These are phyloP conservation scores for Apomyelois bistriatella DNA, from an alignment of 2,888 invertebrate genomes.

Conservation along the genomic window DNA sequence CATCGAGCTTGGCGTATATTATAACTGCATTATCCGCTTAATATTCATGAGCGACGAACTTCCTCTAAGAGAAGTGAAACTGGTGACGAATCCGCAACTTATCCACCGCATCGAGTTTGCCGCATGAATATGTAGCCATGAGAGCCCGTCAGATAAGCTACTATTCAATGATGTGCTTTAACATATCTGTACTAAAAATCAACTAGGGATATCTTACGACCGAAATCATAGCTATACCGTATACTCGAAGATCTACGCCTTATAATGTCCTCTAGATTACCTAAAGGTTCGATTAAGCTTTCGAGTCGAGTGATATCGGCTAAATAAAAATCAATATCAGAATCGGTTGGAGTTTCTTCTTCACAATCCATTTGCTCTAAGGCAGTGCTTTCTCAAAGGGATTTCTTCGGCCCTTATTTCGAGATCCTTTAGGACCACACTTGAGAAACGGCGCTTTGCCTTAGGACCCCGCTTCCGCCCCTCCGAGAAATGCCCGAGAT, in stretches of 20 bases:
- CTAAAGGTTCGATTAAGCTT: conserved; percentile 44
- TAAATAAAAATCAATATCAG: conserved; percentile 77
- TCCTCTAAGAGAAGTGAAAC: conserved; percentile 52
- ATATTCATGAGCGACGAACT: conserved; percentile 70
- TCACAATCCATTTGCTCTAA: conserved; percentile 76
- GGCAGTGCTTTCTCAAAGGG: conserved; percentile 70
- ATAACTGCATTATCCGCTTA: conserved; percentile 71
- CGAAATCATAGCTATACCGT: conserved; percentile 16
- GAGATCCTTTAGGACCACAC: conserved; percentile 75
- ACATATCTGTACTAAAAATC: conserved; percentile 15
- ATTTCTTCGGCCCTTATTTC: conserved; percentile 70
- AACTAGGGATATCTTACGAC: conserved; percentile 13
- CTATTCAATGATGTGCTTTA: conserved; percentile 29
- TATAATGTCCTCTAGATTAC: conserved; percentile 33
- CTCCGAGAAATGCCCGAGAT: conserved; percentile 75
- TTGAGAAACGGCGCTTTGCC: conserved; percentile 65
- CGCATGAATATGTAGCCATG: conserved; percentile 63
- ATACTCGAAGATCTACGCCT: conserved; percentile 19
- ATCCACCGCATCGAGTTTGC: conserved; percentile 48
- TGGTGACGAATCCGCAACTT: conserved; percentile 62
- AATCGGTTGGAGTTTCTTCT: conserved; percentile 68
- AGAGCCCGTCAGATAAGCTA: conserved; percentile 41
- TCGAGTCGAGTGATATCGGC: conserved; percentile 41
- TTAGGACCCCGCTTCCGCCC: conserved; percentile 72
- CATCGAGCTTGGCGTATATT: conserved; percentile 48